phyloP scores from a whole-genome alignment of 2,888 invertebrate genomes.

The Oasisia sp. region DNA sequence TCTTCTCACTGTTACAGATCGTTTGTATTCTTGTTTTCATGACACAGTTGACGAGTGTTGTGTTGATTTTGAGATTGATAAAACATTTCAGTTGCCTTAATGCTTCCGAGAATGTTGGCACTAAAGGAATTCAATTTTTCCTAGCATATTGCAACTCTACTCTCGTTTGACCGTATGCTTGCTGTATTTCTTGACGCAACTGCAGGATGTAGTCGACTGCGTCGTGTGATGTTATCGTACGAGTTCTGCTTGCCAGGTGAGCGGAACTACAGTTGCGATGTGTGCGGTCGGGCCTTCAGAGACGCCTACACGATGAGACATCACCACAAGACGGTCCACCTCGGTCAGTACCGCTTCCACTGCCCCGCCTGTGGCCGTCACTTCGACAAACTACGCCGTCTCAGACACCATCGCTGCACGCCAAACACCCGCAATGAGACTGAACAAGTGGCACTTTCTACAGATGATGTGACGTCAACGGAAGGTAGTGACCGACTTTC shows the following conservation, averaged over 20 bases:
- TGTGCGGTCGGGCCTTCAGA: neutral
- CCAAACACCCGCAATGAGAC: neutral
- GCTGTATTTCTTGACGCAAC: neutral
- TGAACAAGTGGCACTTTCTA: neutral
- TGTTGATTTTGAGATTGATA: no score
- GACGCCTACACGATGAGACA: neutral
- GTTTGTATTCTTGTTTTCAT: no score
- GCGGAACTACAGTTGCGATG: neutral
- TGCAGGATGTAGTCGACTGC: neutral
- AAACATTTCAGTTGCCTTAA: no score
- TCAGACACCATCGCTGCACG: neutral
- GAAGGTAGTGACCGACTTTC: neutral
- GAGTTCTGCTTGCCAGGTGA: neutral
- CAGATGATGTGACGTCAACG: neutral
- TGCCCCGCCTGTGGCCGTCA: slow-evolving; percentile 5
- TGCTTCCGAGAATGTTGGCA: no score
- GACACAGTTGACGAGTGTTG: no score
- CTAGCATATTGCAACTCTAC: no score
- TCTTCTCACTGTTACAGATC: no score
- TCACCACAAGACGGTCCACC: slow-evolving; percentile 22
- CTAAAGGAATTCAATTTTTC: no score
- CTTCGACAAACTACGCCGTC: neutral
- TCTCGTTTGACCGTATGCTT: no score
- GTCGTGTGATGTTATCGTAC: neutral
- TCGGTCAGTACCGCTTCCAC: slow-evolving; percentile 20